phyloP scores from a whole-genome alignment of 2,113 vertebrate genomes.

The Anarhynchus alexandrinus region DNA sequence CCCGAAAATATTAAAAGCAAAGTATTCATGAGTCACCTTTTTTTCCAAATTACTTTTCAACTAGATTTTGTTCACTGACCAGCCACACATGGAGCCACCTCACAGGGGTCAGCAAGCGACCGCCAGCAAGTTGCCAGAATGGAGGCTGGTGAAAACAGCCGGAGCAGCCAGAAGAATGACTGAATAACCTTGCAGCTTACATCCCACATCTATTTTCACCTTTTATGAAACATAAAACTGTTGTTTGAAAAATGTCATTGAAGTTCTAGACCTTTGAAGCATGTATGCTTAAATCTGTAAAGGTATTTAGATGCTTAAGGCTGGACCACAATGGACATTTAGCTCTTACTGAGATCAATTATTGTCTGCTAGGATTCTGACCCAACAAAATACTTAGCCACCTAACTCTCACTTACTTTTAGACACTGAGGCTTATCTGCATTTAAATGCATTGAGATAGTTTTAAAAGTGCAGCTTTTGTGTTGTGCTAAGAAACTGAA shows the following conservation, averaged over 20 bases:
- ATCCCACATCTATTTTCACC: not conserved
- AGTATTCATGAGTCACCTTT: not conserved
- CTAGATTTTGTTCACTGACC: not conserved
- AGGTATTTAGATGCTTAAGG: not conserved
- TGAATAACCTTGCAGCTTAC: not conserved
- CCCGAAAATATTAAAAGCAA: not conserved
- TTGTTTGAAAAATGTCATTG: not conserved
- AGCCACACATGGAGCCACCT: not conserved
- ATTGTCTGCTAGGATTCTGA: not conserved
- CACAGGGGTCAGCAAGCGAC: not conserved
- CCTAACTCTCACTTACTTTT: not conserved
- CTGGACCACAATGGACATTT: not conserved
- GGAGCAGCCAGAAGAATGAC: not conserved
- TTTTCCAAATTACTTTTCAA: not conserved
- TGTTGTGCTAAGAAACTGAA: not conserved
- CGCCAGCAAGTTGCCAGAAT: not conserved
- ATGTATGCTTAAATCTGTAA: not conserved
- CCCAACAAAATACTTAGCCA: not conserved
- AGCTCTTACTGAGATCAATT: not conserved
- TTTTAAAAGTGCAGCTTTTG: not conserved
- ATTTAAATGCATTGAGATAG: not conserved
- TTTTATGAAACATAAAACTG: not conserved
- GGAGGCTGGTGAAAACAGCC: not conserved
- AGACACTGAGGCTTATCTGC: not conserved
- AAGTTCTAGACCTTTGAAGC: not conserved